Evolutionary conservation across 2,888 invertebrate species (phyloP).

Genomic region (Scaptomyza reducta): DNA sequence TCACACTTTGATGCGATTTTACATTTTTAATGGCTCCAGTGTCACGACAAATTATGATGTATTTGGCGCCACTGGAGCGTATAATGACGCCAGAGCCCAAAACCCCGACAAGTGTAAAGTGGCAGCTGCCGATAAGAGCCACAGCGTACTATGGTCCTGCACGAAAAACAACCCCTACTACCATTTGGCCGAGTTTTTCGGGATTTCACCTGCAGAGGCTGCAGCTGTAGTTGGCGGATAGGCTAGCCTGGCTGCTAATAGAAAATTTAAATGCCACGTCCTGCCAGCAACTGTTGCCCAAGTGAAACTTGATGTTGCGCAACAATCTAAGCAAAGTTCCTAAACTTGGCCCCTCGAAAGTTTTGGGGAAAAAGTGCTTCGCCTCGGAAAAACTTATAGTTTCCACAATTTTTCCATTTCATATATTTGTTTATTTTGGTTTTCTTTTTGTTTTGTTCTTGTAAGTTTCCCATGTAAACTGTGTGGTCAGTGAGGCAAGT

Average conservation of each 20-base stretch:
- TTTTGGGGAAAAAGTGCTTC: slow-evolving; percentile 41
- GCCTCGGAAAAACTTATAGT: slow-evolving; percentile 44
- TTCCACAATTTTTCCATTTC: slow-evolving; percentile 26
- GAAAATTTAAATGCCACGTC: slow-evolving; percentile 68
- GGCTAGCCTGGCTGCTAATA: slow-evolving; percentile 53
- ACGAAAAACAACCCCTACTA: background rate
- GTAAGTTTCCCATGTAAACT: slow-evolving; percentile 46
- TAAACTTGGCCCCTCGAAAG: slow-evolving; percentile 63
- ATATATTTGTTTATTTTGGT: background rate
- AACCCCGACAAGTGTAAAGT: slow-evolving; percentile 36
- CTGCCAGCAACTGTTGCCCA: slow-evolving; percentile 60
- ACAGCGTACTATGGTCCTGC: background rate
- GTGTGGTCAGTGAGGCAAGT: slow-evolving; percentile 74
- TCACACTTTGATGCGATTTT: slow-evolving; percentile 67
- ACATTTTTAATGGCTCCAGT: slow-evolving; percentile 63
- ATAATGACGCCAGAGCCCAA: slow-evolving; percentile 2
- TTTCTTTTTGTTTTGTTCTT: background rate
- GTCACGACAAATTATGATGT: slow-evolving; percentile 71
- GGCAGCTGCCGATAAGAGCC: slow-evolving; percentile 36
- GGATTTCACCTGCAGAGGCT: slow-evolving; percentile 36
- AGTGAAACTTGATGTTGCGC: slow-evolving; percentile 58
- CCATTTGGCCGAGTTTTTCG: slow-evolving; percentile 7
- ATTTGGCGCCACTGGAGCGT: slow-evolving; percentile 57
- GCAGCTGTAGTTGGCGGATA: background rate
- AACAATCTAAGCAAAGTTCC: slow-evolving; percentile 71